phyloP scores from a whole-genome alignment of 2,797 vertebrate genomes.

The Sebastes matsubarae region DNA sequence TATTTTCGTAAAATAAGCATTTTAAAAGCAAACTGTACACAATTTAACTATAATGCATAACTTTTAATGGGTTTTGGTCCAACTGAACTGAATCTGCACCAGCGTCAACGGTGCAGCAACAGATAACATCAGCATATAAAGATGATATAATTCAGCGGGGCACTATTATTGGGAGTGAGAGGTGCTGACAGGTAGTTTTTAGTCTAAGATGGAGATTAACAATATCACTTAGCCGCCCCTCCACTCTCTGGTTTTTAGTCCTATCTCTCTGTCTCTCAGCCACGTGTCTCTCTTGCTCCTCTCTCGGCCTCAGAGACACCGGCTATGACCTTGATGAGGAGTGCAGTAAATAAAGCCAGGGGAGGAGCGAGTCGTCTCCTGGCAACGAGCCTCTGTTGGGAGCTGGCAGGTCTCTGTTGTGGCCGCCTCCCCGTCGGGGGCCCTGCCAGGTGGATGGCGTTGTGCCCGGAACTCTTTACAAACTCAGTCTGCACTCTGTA shows the following conservation, averaged over 20 bases:
- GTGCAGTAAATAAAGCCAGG: slow-evolving; percentile 73
- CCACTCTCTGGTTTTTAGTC: slow-evolving; percentile 4
- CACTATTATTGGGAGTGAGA: slow-evolving; percentile 6
- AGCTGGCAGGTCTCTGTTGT: slow-evolving; percentile 73
- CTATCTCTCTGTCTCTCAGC: slow-evolving; percentile 18
- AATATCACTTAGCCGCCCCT: slow-evolving; percentile 41
- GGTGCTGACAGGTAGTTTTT: slow-evolving; percentile 51
- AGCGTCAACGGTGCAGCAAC: not conserved
- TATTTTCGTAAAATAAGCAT: not conserved
- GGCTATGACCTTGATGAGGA: slow-evolving; percentile 79
- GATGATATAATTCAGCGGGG: slow-evolving; percentile 24
- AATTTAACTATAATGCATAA: not conserved
- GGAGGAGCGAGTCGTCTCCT: slow-evolving; percentile 72
- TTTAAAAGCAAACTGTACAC: not conserved
- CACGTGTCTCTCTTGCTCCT: slow-evolving; percentile 44
- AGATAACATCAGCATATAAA: not conserved
- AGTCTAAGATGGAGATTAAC: slow-evolving; percentile 51
- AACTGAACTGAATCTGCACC: not conserved
- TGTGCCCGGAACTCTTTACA: slow-evolving; percentile 73
- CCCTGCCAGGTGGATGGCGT: slow-evolving; percentile 78
- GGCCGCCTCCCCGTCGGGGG: slow-evolving; percentile 59
- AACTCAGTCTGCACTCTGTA: slow-evolving; percentile 57
- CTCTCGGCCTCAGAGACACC: slow-evolving; percentile 54
- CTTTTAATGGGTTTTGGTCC: not conserved
- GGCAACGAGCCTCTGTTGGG: slow-evolving; percentile 74